Base-by-base conservation (phyloP, 1,140 invertebrate genomes). In the Caerostris darwini region DNA sequence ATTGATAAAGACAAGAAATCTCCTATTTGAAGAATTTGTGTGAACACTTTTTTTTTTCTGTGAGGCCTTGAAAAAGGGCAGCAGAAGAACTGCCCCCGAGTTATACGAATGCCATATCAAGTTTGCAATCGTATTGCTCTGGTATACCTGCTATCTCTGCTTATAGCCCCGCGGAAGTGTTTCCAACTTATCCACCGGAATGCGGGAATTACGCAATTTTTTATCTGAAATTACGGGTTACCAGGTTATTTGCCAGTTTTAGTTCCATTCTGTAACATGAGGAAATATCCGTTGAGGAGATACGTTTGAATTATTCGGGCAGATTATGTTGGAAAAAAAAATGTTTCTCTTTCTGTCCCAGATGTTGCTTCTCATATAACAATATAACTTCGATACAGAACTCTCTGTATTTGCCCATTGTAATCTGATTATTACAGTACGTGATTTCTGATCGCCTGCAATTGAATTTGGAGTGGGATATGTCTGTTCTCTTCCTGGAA, bases 251-350 rank as follows among this genome's bases (percentile, higher is more conserved):
- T 53, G 71, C 3, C 34, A 77, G 71, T 77, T 77, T 50, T 71
- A 71, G n/a, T 34, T 34, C 7, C 67, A 71, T 64, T 64, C 10
- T 10, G 17, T 14, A 64, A 64, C 8, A 34, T 64, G 5, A 64
- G 61, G 61, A 50, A 50, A 53, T 77, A 34, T 77, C 71, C 71
- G 7, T 4, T 50, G 71, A 77, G 71, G 71, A 77, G 71, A 77
- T 77, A 77, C 71, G 71, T 77, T 77, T 77, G 71, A 77, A 53
- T 77, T 77, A 77, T 34, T 77, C 71, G 71, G 71, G 53, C 71
- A 50, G 71, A 77, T 77, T 77, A 77, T 34, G 50, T 34, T 34
- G 34, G 34, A 34, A 34, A 34, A 34, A 5, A 53, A 77, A 77
- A 50, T 77, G 71, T 77, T 77, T 77, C 34, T 12, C 71, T 77